Evolutionary conservation across 2,113 vertebrate species (phyloP).

Genomic region (Pollimyrus isidori): DNA sequence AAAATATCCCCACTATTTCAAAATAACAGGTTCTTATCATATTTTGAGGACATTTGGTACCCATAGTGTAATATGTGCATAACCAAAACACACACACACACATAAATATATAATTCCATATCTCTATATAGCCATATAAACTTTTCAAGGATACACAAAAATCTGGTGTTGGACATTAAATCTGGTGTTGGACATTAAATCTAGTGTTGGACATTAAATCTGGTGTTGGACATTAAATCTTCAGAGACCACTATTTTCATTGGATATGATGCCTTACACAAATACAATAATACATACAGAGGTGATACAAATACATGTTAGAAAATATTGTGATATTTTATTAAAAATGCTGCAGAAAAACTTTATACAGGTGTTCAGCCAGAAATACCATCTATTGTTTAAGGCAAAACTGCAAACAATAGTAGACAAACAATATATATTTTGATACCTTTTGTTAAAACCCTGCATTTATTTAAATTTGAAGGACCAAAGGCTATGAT

Average conservation of each 20-base stretch:
- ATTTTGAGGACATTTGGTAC: not conserved
- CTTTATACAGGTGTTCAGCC: conserved; percentile 84
- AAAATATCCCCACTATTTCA: not conserved
- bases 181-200: not conserved
- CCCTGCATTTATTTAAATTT: conserved; percentile 67
- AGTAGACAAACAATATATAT: conserved; percentile 59
- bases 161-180: not conserved
- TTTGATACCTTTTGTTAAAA: conserved; percentile 29
- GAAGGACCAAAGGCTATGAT: conserved; percentile 70
- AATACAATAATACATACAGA: not conserved
- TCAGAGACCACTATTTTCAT: not conserved
- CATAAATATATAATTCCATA: not conserved
- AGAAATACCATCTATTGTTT: conserved; percentile 83
- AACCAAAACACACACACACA: not conserved
- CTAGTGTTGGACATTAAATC: not conserved
- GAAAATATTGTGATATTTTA: conserved; percentile 95
- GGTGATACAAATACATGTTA: conserved; percentile 43
- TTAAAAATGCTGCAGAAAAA: conserved; percentile 95
- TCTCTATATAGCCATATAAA: not conserved
- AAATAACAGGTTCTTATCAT: not conserved
- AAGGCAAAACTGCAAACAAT: conserved; percentile 74
- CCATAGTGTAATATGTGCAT: not conserved
- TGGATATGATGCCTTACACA: not conserved
- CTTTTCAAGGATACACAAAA: not conserved
- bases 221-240: not conserved